Percentiles rank a stretch among this genome's conserved stretches.
These are phyloP conservation scores for Pristionchus fissidentatus DNA, from an alignment of 2,888 invertebrate species.

Conservation along the genomic window DNA sequence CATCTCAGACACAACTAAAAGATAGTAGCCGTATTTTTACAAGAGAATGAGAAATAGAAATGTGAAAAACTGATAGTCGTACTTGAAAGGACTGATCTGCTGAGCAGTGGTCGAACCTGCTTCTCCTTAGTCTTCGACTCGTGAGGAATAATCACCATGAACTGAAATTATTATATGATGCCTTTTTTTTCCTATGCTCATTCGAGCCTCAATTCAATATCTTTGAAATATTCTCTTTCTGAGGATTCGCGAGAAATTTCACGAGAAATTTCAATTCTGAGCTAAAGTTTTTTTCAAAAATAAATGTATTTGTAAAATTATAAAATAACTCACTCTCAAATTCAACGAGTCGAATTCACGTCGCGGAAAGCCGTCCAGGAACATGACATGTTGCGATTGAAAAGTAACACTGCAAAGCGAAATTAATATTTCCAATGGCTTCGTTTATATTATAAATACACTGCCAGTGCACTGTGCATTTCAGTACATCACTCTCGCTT, in stretches of 20 bases:
- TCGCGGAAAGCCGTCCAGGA: constrained; percentile 71
- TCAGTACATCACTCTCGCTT: too few species aligned
- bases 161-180: not conserved
- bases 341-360: constrained; percentile 66
- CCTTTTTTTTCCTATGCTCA: not conserved
- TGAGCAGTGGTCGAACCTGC: constrained; percentile 64
- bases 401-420: constrained; percentile 61
- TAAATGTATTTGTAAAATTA: not conserved
- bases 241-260: too few species aligned
- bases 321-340: constrained; percentile 52
- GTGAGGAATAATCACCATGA: constrained; percentile 64
- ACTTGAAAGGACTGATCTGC: constrained; percentile 68
- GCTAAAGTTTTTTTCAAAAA: not conserved
- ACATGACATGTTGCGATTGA: constrained; percentile 67
- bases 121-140: constrained; percentile 62
- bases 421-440: not conserved
- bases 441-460: constrained; percentile 28
- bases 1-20: too few species aligned
- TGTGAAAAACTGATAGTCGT: not conserved
- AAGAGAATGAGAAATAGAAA: not conserved
- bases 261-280: not conserved
- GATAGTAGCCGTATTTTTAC: too few species aligned
- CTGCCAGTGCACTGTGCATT: too few species aligned
- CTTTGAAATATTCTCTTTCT: too few species aligned
- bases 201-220: not conserved